Evolutionary conservation across 2,888 invertebrate species (phyloP), one percentile per base, ranked within the genome.

Genomic region (Chrysotoxum bicinctum): DNA sequence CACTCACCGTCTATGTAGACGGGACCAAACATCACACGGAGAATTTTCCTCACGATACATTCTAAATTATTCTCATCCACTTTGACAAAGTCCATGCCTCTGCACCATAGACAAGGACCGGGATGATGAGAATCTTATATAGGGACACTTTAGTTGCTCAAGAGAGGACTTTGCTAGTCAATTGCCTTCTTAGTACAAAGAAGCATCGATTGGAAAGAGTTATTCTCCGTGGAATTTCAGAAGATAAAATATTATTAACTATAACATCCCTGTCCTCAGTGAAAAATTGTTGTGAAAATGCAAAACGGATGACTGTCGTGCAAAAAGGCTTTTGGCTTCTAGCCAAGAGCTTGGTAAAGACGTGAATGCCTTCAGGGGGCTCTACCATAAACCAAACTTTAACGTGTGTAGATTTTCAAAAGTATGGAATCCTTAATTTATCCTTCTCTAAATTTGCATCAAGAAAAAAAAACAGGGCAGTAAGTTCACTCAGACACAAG

Each of bases 291-390:
- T 48, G 45, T 12, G 48, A 19, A 45, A 48, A 48, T 9, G 19
- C 32, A 64, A 19, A 35, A 56, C 19, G 7, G 19, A 35, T 56
- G 56, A 56, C 19, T 56, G 66, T 26, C 60, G 60, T 26, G 19
- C 64, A 43, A 75, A 84, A 84, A 79, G 70, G 45, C 58, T 79
- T 21, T 56, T 84, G 84, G 84, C 84, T 75, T 43, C 26, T n/a
- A 76, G 84, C 84, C 84, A 84, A 84, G 10, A 52, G 64, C 60
- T 62, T 70, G 79, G 75, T 52, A 72, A 35, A 54, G 48, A 73
- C 50, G 50, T 54, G 69, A 54, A 50, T 50, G 37, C 40, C 62
- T 69, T 30, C 14, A 5, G 35, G 68, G 26, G 48, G 37, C 35
- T 23, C 35, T 54, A 19, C 23, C 14, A 50, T 14, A 50, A 3